Evolutionary conservation across 2,888 invertebrate species (phyloP), one percentile per base, ranked within the genome.

Genomic region (Lepidochitona cinerea): DNA sequence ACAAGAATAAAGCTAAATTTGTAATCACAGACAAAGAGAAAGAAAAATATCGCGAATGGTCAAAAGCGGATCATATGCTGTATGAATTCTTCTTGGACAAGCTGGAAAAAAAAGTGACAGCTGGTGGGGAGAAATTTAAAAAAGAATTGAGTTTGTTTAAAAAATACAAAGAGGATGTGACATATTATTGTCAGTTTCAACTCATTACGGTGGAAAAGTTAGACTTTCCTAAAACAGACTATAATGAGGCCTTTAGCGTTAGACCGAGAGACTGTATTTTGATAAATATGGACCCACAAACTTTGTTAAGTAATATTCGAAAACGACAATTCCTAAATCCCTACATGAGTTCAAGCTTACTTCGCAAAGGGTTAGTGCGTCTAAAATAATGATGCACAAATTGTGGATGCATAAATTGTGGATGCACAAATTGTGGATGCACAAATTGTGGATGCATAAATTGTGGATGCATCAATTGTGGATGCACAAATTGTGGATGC

Each of bases 1-100:
- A 74, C 29, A 74, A 54, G 18, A 41, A 29, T 0, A 70, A 73
- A 59, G 29, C 59, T 14, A 29, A 59, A 26, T 14, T 59, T 14
- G 12, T 29, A 29, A 29, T 59, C 4, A 59, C 23, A 4, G 29
- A 23, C 9, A 9, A 59, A 23, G 23, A 59, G 29, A 14, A 14
- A 29, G 26, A 29, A 59, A 1, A 29, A 26, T 29, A 59, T 32
- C 18, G 26, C 23, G 26, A 23, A 59, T 59, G 59, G 59, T 14
- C 23, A 18, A 18, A 29, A 32, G 59, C 59, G 2, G 59, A 59
- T 59, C 32, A 59, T 26, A 29, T 14, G 12, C 14, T 59, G 4
- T 59, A 59, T 9, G 26, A 59, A 23, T 29, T 29, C 32, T 59
- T 59, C 59, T 23, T 23, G 4, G 26, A 59, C 29, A 59, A 59